Evolutionary conservation across 2,797 vertebrate species (phyloP).

Genomic region (Urophycis tenuis): DNA sequence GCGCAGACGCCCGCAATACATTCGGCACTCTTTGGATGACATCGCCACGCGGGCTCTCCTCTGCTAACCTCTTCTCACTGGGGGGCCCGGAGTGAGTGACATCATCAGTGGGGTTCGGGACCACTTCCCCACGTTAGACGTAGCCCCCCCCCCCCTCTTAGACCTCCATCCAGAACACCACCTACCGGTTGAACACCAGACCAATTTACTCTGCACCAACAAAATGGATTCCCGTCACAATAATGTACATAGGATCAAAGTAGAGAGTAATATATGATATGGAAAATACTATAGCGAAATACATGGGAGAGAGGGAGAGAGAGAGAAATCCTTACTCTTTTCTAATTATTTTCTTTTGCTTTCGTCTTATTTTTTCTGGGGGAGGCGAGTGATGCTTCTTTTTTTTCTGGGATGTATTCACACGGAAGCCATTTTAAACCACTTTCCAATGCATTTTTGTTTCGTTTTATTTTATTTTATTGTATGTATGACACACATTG

Average conservation of each 20-base stretch:
- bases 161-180: constrained; percentile 16
- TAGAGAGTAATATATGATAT: constrained; percentile 78
- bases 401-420: constrained; percentile 48
- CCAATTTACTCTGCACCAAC: constrained; percentile 28
- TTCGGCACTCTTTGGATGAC: constrained; percentile 27
- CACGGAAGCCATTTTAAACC: constrained; percentile 64
- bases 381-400: constrained; percentile 51
- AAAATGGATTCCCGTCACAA: constrained; percentile 47
- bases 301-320: constrained; percentile 32
- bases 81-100: constrained; percentile 32
- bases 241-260: constrained; percentile 74
- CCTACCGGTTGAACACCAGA: constrained; percentile 46
- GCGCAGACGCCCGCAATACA: constrained; percentile 19
- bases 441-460: constrained; percentile 49
- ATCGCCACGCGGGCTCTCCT: constrained; percentile 34
- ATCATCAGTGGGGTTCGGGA: constrained; percentile 26
- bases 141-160: constrained; percentile 37
- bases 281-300: constrained; percentile 63
- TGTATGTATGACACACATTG: constrained; percentile 35
- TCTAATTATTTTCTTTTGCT: constrained; percentile 34
- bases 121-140: constrained; percentile 34
- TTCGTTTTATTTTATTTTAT: constrained; percentile 46
- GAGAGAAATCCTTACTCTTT: constrained; percentile 19
- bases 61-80: constrained; percentile 44
- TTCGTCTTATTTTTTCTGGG: constrained; percentile 37